Conservation (phyloP, 2,888 invertebrate genomes). For the Ennomos fuscantarius region DNA sequence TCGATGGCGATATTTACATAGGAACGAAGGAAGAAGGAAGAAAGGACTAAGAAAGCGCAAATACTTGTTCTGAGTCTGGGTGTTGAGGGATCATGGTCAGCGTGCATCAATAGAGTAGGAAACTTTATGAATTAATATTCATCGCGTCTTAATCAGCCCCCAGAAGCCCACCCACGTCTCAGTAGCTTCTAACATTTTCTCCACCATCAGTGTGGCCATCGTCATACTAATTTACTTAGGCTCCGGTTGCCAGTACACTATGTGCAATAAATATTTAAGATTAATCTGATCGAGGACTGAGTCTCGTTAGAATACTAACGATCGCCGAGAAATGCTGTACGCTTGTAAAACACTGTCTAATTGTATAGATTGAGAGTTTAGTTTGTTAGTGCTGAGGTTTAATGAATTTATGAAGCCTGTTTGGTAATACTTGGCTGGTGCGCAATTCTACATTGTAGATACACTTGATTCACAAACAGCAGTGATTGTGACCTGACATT, state of each 20-base stretch:
- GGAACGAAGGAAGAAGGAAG: too few relatives aligned
- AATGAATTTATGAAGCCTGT: slow-evolving; percentile 30
- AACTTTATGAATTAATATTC: slow-evolving; percentile 72
- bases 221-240: slow-evolving; percentile 80
- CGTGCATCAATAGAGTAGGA: slow-evolving; percentile 25
- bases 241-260: slow-evolving; percentile 73
- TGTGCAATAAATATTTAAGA: slow-evolving; percentile 85
- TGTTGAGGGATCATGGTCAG: too few relatives aligned
- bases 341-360: slow-evolving; percentile 49
- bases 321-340: slow-evolving; percentile 40
- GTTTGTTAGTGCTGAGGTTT: slow-evolving; percentile 41
- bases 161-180: slow-evolving; percentile 79
- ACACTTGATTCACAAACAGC: slow-evolving; percentile 5
- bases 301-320: slow-evolving; percentile 79
- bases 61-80: too few relatives aligned
- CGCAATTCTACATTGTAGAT: slow-evolving; percentile 14
- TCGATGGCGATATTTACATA: too few relatives aligned
- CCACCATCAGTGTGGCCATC: slow-evolving; percentile 78
- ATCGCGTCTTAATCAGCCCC: slow-evolving; percentile 75
- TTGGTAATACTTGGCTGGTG: slow-evolving; percentile 13
- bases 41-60: too few relatives aligned
- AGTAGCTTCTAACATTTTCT: slow-evolving; percentile 65
- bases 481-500: slow-evolving; percentile 5
- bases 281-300: slow-evolving; percentile 78
- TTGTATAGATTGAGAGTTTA: slow-evolving; percentile 43